A percentile compares a stretch with the other conserved stretches of the same genome.
phyloP scores from a whole-genome alignment of 2,113 vertebrate species.

The Mola mola region DNA sequence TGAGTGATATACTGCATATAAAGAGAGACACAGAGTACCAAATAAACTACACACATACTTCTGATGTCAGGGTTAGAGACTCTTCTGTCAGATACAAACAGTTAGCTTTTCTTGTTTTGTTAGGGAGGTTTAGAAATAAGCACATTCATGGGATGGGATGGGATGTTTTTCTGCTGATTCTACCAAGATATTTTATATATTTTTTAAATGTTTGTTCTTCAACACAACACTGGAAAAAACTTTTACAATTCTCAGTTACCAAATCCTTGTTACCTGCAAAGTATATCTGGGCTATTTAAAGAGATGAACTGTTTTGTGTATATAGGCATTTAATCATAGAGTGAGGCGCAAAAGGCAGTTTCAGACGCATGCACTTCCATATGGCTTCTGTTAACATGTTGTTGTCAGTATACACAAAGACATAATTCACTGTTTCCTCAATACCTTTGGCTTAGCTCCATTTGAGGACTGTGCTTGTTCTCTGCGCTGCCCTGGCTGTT shows the following conservation, averaged over 20 bases:
- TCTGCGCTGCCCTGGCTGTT: constrained; percentile 45
- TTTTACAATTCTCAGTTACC: neutral
- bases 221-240: constrained; percentile 3
- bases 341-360: neutral
- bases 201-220: neutral
- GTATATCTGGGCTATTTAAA: neutral
- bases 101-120: no score
- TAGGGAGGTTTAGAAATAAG: no score
- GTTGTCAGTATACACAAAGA: neutral
- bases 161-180: no score
- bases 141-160: neutral
- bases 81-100: no score
- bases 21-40: no score
- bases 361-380: neutral
- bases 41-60: no score
- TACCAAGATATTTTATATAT: no score
- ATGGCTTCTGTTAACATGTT: no score
- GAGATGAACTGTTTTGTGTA: neutral
- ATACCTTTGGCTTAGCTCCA: constrained; percentile 67
- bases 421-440: constrained; percentile 3
- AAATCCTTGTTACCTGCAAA: neutral
- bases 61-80: no score
- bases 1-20: no score
- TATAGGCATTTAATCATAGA: no score
- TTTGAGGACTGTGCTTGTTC: constrained; percentile 34